phyloP scores from a whole-genome alignment of 1,140 invertebrate genomes.

The Tribolium castaneum region DNA sequence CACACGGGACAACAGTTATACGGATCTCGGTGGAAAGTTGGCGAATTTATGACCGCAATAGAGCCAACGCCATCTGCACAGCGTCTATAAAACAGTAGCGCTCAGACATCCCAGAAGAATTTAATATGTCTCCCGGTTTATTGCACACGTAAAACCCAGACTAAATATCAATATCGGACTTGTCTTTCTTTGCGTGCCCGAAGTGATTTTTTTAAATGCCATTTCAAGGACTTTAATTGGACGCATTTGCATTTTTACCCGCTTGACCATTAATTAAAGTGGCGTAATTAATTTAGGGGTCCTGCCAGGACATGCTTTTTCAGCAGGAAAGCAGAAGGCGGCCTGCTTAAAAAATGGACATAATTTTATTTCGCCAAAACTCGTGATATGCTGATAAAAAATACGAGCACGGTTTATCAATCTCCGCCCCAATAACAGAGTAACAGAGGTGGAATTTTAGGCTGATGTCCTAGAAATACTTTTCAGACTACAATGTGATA shows the following conservation, averaged over 20 bases:
- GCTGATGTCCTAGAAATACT: not conserved
- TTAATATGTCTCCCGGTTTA: conserved; percentile 47
- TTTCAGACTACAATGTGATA: no score
- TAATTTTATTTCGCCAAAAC: not conserved
- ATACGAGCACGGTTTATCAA: not conserved
- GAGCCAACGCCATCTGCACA: conserved; percentile 50
- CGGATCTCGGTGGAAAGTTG: conserved; percentile 52
- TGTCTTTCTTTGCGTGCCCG: conserved; percentile 7
- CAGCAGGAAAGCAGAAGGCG: not conserved
- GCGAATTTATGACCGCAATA: conserved; percentile 56
- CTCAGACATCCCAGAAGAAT: conserved; percentile 49
- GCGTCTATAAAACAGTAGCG: conserved; percentile 50
- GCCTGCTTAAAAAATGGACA: not conserved
- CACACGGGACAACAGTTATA: conserved; percentile 53
- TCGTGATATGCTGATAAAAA: not conserved
- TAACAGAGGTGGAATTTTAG: no score
- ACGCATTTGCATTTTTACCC: conserved; percentile 29
- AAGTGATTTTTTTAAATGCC: conserved; percentile 21
- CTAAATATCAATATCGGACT: conserved; percentile 29
- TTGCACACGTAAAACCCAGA: conserved; percentile 25
- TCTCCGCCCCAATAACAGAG: not conserved
- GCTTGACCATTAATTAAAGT: conserved; percentile 12
- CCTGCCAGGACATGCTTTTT: not conserved
- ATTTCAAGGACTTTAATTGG: conserved; percentile 25
- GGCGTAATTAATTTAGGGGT: conserved; percentile 25